These are phyloP conservation scores for Ceramica pisi DNA, from an alignment of 2,888 invertebrate genomes.

Conservation along the genomic window DNA sequence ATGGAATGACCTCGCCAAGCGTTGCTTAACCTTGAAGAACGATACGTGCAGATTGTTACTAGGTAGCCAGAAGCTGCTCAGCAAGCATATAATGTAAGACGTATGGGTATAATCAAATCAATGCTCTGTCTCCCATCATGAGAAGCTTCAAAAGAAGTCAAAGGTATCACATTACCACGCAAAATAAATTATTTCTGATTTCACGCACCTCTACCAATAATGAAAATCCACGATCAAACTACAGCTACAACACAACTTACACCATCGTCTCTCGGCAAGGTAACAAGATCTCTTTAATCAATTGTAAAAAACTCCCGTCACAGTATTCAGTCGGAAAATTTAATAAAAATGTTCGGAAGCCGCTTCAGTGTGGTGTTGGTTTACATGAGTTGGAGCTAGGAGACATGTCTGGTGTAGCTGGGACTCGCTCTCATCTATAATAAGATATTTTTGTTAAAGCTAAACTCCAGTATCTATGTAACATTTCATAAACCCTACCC, in stretches of 20 bases:
- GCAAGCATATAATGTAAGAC: too few relatives aligned
- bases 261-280: conserved; percentile 38
- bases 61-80: too few relatives aligned
- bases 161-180: too few relatives aligned
- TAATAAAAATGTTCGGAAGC: conserved; percentile 75
- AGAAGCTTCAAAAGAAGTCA: too few relatives aligned
- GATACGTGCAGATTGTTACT: too few relatives aligned
- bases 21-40: too few relatives aligned
- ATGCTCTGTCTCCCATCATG: too few relatives aligned
- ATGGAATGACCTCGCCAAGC: too few relatives aligned
- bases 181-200: too few relatives aligned
- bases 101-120: too few relatives aligned
- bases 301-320: conserved; percentile 62
- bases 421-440: conserved; percentile 13
- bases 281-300: conserved; percentile 66
- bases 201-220: neutral
- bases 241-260: conserved; percentile 8
- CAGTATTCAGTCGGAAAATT: conserved; percentile 69
- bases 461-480: too few relatives aligned
- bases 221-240: neutral
- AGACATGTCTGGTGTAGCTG: conserved; percentile 15
- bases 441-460: neutral
- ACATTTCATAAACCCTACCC: too few relatives aligned
- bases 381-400: conserved; percentile 59
- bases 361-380: conserved; percentile 65